These are phyloP conservation scores for Corythaeola cristata DNA, from an alignment of 2,113 vertebrate genomes.

Conservation along the genomic window DNA sequence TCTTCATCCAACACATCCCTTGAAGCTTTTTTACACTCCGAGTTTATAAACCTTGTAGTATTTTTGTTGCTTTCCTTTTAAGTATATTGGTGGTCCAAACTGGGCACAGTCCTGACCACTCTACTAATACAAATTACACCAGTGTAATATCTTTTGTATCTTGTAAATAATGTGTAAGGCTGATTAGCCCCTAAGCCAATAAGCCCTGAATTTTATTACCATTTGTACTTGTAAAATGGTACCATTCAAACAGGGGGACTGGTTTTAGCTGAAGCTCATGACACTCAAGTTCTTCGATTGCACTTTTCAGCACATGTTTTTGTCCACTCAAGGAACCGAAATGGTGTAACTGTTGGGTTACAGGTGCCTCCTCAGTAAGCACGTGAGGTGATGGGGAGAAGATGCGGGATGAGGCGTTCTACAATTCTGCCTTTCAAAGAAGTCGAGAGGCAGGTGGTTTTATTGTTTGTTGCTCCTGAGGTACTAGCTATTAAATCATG, in stretches of 20 bases:
- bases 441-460: background rate
- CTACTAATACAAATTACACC: background rate
- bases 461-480: background rate
- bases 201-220: background rate
- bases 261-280: background rate
- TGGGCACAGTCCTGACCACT: background rate
- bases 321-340: background rate
- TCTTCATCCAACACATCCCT: background rate
- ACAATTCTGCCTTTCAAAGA: background rate
- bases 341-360: background rate
- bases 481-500: background rate
- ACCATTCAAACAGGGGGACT: background rate
- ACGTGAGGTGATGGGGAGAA: fast-evolving
- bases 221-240: background rate
- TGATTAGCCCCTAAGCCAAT: background rate
- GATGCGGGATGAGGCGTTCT: background rate
- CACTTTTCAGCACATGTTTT: fast-evolving
- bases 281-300: background rate
- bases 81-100: background rate
- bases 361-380: fast-evolving
- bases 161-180: background rate
- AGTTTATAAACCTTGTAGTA: background rate
- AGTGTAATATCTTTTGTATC: background rate
- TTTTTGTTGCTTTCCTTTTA: background rate
- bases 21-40: background rate